phyloP scores from a whole-genome alignment of 2,888 invertebrate genomes.

The Caenorhabditis becei region DNA sequence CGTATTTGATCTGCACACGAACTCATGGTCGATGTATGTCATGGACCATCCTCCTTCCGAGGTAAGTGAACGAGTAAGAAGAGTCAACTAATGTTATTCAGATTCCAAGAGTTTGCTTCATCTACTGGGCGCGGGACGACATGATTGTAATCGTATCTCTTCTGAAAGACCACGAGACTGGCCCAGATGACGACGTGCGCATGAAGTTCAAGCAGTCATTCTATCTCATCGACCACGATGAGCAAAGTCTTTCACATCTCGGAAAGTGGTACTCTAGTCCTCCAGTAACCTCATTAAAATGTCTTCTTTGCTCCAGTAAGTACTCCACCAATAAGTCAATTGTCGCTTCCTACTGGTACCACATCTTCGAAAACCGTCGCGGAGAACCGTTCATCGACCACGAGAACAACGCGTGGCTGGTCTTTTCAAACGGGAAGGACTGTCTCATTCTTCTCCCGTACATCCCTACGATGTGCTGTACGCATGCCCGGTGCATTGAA shows the following conservation, averaged over 20 bases:
- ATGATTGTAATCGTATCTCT: conserved; percentile 34
- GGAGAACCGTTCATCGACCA: conserved; percentile 58
- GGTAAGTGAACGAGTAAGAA: too few species aligned
- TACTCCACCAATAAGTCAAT: conserved; percentile 45
- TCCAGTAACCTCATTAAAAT: neutral
- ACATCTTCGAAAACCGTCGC: conserved; percentile 56
- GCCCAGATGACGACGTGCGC: conserved; percentile 31
- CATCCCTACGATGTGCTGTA: conserved; percentile 18
- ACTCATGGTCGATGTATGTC: conserved; percentile 41
- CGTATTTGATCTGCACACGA: conserved; percentile 43
- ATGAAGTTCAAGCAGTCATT: conserved; percentile 46
- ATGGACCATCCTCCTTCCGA: conserved; percentile 12
- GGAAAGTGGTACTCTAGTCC: conserved; percentile 19
- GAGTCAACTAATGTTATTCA: conserved; percentile 19
- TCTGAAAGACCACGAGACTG: conserved; percentile 41
- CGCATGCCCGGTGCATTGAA: conserved; percentile 22
- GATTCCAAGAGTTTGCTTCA: conserved; percentile 55
- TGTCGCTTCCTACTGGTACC: conserved; percentile 49
- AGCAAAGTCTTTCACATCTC: neutral
- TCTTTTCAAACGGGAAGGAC: conserved; percentile 56
- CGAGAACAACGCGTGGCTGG: conserved; percentile 45
- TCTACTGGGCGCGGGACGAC: conserved; percentile 48
- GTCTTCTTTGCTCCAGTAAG: conserved; percentile 15
- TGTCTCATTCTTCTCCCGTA: conserved; percentile 48
- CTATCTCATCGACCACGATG: conserved; percentile 25